Evolutionary conservation across 2,113 vertebrate genomes (phyloP), one percentile per base, ranked within the genome.

Genomic region (Brachionichthys hirsutus): DNA sequence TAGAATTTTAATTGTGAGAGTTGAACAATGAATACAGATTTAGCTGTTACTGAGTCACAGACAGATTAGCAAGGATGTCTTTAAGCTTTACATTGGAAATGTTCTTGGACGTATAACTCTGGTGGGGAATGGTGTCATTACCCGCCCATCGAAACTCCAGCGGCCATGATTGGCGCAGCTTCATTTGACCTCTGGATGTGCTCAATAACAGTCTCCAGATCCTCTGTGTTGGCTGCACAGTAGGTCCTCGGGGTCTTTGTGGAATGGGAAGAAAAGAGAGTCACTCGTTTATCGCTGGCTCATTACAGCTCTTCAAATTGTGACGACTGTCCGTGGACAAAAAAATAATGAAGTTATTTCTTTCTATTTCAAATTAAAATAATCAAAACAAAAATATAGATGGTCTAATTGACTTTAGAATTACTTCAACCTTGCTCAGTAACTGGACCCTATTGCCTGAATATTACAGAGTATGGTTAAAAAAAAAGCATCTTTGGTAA

Each of bases 71-170:
- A 30, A 30, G 24, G 8, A 30, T 30, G 24, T 30, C 24, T 30
- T 30, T 30, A 30, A 30, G 24, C 24, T 6, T 30, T 30, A 20
- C 30, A 38, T 11, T 66, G 4, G 43, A 24, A 24, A 20, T 22
- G 22, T 38, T 52, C 2, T 57, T 51, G 4, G 15, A n/a, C 46
- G 36, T 13, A 15, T 48, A 6, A 2, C 10, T 54, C n/a, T 65
- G 52, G 15, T 17, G n/a, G 57, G 54, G 35, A 66, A 54, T 63
- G 48, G 50, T 68, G 71, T 66, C 57, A 91, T 92, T 94, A 99
- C 97, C 97, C 97, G 87, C 97, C 97, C 96, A 99, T 98, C n/a
- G 97, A 99, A 55, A 99, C 95, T 41, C 97, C 97, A 7, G 97
- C 95, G 66, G 96, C 97, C 91, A 95, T 92, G 77, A 99, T 81